Evolutionary conservation across 1,140 invertebrate genomes (phyloP), one percentile per base, ranked within the genome.

Genomic region (Orussus abietinus): DNA sequence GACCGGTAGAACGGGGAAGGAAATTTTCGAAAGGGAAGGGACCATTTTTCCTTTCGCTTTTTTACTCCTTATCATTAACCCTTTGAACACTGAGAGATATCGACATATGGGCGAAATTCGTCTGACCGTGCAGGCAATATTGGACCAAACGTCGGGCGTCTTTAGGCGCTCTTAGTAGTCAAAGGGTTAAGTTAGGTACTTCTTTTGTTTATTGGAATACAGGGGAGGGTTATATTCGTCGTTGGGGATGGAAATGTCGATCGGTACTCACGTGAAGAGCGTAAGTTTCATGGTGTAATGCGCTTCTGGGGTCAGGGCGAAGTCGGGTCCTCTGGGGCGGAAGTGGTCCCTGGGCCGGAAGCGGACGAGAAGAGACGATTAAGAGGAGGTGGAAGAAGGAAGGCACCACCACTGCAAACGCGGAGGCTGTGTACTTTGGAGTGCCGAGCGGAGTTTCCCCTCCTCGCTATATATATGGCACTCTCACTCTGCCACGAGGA

Each of bases 351-450:
- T 37, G 25, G 38, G 32, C 25, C 22, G 49, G 42, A 47, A 48
- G 47, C 51, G 54, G 49, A 49, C 54, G 45, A 38, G 47, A 47
- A 40, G 53, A 62, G 22, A 62, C 60, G 57, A 50, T 53, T 59
- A 58, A 53, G 32, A 54, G 47, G 42, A 51, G 47, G 53, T 50
- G 47, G 35, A 38, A 42, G 50, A 38, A 43, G 49, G 55, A 59
- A 59, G 50, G 59, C 55, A 48, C 57, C 41, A 45, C 45, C 54
- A 65, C 61, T 64, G 61, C 52, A 65, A 62, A 54, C 58, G 57
- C 59, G 61, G 61, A 65, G 62, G 59, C 61, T 62, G 63, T 61
- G 61, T 62, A 64, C 62, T 62, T 61, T 62, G 51, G 58, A 66
- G 57, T 62, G 63, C 51, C 55, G 59, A 52, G 55, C 32, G 45